phyloP scores from a whole-genome alignment of 2,113 vertebrate genomes.

The Entosphenus tridentatus region DNA sequence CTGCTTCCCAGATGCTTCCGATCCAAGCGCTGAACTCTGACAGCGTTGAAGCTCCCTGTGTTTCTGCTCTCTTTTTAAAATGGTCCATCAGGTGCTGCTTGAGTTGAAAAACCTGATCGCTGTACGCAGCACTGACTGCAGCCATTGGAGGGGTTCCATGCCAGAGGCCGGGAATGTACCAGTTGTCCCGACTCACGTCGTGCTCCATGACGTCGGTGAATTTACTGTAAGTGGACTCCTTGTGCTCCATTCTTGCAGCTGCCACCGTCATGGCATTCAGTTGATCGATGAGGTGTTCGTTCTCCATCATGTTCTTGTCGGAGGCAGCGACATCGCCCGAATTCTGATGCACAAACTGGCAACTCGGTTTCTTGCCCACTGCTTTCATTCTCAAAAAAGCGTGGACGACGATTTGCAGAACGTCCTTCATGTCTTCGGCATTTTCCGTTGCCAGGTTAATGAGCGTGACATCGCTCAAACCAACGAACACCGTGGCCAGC shows the following conservation, averaged over 20 bases:
- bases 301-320: constrained; percentile 14
- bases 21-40: constrained; percentile 19
- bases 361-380: constrained; percentile 16
- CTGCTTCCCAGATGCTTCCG: constrained; percentile 18
- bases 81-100: constrained; percentile 17
- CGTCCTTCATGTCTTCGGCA: constrained; percentile 19
- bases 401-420: constrained; percentile 26
- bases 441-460: constrained; percentile 21
- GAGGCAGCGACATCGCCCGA: constrained; percentile 9
- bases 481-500: constrained; percentile 17
- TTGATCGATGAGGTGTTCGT: constrained; percentile 17
- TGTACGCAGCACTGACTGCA: constrained; percentile 22
- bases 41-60: constrained; percentile 8
- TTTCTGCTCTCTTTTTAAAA: constrained; percentile 11
- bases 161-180: constrained; percentile 26
- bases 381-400: constrained; percentile 30
- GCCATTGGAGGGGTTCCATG: constrained; percentile 29
- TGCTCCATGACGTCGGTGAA: constrained; percentile 27
- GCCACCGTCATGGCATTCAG: constrained; percentile 17
- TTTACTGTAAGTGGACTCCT: not conserved
- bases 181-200: constrained; percentile 18
- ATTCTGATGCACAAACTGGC: constrained; percentile 18
- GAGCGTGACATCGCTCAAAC: constrained; percentile 16
- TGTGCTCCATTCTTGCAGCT: constrained; percentile 14
- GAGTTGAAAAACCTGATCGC: constrained; percentile 19